Conservation (phyloP, 2,113 vertebrate genomes). For the Sterrhoptilus dennistouni region DNA sequence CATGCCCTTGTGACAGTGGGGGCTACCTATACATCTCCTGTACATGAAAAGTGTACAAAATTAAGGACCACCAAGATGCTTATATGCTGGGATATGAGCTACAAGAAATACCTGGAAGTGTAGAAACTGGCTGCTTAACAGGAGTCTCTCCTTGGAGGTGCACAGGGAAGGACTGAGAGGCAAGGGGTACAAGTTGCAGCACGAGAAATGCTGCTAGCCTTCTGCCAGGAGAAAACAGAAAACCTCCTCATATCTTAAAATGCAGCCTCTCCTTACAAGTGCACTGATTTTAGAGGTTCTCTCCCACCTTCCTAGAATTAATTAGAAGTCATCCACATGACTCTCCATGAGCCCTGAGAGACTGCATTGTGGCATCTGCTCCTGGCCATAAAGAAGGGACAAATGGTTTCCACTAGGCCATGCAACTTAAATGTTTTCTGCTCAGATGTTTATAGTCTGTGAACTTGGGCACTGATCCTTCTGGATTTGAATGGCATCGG, state of each 20-base stretch:
- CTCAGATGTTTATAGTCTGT: neutral
- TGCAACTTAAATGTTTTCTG: neutral
- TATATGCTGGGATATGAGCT: neutral
- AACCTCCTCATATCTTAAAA: neutral
- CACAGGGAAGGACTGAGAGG: neutral
- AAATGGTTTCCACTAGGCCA: neutral
- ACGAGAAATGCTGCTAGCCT: neutral
- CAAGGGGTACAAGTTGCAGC: neutral
- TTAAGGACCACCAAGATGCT: neutral
- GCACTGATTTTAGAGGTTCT: neutral
- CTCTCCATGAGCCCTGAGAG: neutral
- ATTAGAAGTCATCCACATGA: neutral
- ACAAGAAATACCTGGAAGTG: neutral
- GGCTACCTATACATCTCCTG: neutral
- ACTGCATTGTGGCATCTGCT: neutral
- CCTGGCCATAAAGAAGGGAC: neutral
- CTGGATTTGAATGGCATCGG: fast-evolving
- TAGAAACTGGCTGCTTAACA: neutral
- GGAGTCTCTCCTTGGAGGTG: neutral
- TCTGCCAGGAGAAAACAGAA: neutral
- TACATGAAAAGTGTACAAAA: neutral
- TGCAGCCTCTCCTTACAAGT: neutral
- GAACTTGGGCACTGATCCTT: neutral
- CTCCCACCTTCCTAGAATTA: neutral
- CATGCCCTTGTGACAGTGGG: neutral